Evolutionary conservation across 2,888 invertebrate species (phyloP), one percentile per base, ranked within the genome.

Genomic region (Mellilla xanthometata): DNA sequence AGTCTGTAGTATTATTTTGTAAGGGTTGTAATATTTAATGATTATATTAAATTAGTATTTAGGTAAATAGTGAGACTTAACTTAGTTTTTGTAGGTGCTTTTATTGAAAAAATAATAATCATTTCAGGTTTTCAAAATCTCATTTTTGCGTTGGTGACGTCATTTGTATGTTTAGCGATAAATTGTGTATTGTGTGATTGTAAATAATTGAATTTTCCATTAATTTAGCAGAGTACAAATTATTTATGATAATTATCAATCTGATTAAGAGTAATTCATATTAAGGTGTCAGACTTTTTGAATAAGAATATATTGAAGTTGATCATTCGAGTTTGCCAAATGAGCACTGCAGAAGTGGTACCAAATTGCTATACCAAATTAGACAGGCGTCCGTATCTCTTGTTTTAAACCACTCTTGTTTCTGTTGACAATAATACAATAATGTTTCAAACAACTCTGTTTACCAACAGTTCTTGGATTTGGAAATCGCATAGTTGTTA

Each of bases 151-250:
- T 54, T 68, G 63, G 55, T 59, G 60, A 60, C 57, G 62, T 69
- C 62, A 58, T 62, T 60, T 59, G 59, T 67, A 65, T 68, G 57
- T 62, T 59, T 73, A 73, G 62, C 56, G 56, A 60, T 67, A 67
- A 63, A 58, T 64, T 65, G 58, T 65, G 62, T 71, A 66, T 51
- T 72, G 65, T 71, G 67, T 74, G 66, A 75, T 72, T 83, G 79
- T 83, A 81, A 76, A 81, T 85, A 83, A 76, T 76, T 71, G 62
- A 75, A 75, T 77, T 80, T 47, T 85, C 76, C 79, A 80, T 77
- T 81, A 76, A 75, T 75, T 78, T 86, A 86, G 84, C 76, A 83
- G 75, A 86, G 87, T 87, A 87, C 87, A 87, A 87, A 87, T 77
- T 81, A 82, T 76, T 82, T 79, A 79, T 75, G 74, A 76, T 78